These are phyloP conservation scores for Boloria selene DNA, from an alignment of 2,888 invertebrate species.

Conservation along the genomic window DNA sequence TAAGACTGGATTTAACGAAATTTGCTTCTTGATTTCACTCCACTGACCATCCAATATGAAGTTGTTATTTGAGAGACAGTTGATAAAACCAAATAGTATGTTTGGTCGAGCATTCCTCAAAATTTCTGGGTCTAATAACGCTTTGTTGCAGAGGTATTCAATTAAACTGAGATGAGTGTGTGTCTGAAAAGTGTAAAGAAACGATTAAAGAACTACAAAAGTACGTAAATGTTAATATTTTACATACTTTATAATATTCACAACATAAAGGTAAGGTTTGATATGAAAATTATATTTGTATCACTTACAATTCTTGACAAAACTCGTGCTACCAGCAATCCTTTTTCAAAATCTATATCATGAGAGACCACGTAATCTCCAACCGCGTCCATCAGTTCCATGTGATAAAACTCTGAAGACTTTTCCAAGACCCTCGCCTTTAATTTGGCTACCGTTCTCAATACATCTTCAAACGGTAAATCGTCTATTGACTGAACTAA, in stretches of 20 bases:
- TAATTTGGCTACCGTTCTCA: conserved; percentile 75
- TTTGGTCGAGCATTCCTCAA: conserved; percentile 65
- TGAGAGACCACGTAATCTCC: conserved; percentile 77
- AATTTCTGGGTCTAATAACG: conserved; percentile 61
- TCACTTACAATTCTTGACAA: conserved; percentile 81
- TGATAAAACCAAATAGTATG: conserved; percentile 75
- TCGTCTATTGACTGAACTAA: conserved; percentile 69
- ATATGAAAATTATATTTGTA: conserved; percentile 23
- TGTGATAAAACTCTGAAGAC: conserved; percentile 82
- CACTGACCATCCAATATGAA: conserved; percentile 81
- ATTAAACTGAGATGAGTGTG: conserved; percentile 82
- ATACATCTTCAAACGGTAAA: conserved; percentile 73
- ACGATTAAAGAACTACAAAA: not conserved
- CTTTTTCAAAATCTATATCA: conserved; percentile 76
- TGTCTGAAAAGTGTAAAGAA: conserved; percentile 61
- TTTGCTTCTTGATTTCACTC: conserved; percentile 68
- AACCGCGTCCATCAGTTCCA: conserved; percentile 81
- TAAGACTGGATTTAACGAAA: conserved; percentile 66
- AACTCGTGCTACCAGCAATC: conserved; percentile 75
- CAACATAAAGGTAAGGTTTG: not conserved
- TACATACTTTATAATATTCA: not conserved
- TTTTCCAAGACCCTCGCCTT: conserved; percentile 69
- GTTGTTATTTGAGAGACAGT: conserved; percentile 82
- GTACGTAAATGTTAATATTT: not conserved
- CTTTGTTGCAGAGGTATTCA: conserved; percentile 80